Conservation (phyloP, 2,888 invertebrate species). For the Ypsolopha scabrella region DNA sequence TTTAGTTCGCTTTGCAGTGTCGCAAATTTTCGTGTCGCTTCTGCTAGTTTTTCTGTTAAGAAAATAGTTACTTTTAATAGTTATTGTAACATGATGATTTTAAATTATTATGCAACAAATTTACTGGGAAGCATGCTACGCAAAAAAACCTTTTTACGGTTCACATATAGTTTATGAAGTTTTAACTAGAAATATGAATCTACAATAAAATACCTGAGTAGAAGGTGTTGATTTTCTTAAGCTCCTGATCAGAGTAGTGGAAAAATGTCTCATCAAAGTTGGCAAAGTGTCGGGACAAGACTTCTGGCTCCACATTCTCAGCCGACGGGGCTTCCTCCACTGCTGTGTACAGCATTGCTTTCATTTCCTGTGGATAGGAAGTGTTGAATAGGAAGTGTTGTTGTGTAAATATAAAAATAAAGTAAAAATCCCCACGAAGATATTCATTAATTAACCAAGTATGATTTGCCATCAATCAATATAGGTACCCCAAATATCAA, state of each 20-base stretch:
- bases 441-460: too few relatives aligned
- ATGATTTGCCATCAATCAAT: too few relatives aligned
- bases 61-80: constrained; percentile 5
- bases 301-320: constrained; percentile 90
- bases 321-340: constrained; percentile 92
- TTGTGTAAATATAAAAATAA: background rate
- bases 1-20: constrained; percentile 90
- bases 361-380: constrained; percentile 95
- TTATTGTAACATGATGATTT: background rate
- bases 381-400: too few relatives aligned
- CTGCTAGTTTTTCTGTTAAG: constrained; percentile 91
- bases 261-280: constrained; percentile 97
- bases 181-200: background rate
- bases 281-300: constrained; percentile 88
- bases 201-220: constrained; percentile 77
- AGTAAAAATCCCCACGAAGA: too few relatives aligned
- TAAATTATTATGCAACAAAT: background rate
- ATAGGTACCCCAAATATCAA: too few relatives aligned
- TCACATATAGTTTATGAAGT: too few relatives aligned
- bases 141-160: too few relatives aligned
- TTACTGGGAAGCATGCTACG: too few relatives aligned
- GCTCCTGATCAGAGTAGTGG: constrained; percentile 93
- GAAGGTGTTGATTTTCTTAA: constrained; percentile 97
- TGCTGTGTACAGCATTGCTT: constrained; percentile 92
- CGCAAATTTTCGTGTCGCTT: constrained; percentile 95